These are phyloP conservation scores for Eulacestoma nigropectus DNA, from an alignment of 2,113 vertebrate genomes.

Conservation along the genomic window DNA sequence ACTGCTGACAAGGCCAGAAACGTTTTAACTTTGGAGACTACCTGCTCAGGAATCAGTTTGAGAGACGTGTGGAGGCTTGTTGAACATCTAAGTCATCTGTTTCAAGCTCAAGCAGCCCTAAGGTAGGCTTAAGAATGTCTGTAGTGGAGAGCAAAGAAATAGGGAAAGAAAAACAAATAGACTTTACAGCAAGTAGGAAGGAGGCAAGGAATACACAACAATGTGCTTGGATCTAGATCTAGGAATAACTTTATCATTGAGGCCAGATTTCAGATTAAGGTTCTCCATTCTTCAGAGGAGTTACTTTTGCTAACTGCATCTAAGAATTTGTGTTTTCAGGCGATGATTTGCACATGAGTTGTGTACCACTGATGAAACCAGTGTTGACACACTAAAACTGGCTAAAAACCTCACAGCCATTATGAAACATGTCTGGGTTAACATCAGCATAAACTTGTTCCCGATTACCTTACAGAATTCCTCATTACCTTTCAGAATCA, in stretches of 20 bases:
- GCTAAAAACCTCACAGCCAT: not conserved
- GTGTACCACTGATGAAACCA: not conserved
- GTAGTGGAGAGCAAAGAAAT: not conserved
- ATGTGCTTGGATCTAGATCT: not conserved
- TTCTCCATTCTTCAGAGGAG: not conserved
- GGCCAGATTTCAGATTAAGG: not conserved
- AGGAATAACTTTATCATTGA: not conserved
- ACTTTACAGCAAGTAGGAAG: not conserved
- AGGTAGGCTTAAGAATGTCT: not conserved
- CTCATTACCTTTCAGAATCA: not conserved
- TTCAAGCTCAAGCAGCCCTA: not conserved
- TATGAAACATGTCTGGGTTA: not conserved
- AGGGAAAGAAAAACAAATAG: not conserved
- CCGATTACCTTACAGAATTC: not conserved
- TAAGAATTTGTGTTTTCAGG: not conserved
- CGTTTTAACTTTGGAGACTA: not conserved
- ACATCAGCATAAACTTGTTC: not conserved
- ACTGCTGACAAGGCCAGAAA: not conserved
- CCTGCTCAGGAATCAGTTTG: not conserved
- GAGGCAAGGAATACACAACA: not conserved
- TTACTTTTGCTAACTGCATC: not conserved
- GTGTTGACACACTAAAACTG: not conserved
- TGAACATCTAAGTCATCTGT: not conserved
- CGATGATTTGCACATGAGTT: not conserved
- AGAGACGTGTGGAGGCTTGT: not conserved